Base-by-base conservation (phyloP, 1,140 invertebrate genomes). In the Psix sp. region DNA sequence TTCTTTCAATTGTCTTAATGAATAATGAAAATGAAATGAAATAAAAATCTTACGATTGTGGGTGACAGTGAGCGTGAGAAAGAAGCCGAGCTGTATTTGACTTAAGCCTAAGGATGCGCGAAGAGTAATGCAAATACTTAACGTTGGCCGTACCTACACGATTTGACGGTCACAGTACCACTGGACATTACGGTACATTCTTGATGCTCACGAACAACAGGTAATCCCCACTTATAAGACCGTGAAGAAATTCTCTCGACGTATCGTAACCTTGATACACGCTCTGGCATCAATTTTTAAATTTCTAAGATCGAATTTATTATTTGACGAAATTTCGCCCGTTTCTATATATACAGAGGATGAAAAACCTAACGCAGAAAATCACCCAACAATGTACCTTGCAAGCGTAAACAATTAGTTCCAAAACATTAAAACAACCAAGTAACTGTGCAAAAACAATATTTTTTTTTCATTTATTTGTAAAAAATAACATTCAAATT, bases 111-210 rank as follows among this genome's bases (percentile, higher is more conserved):
- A 18, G 39, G 42, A 54, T 24, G 33, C 42, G 49, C 24, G 36
- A 24, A 42, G 43, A 39, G 20, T 2, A 54, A 1, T 42, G 63
- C 57, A 57, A 51, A 46, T 71, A 49, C 63, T 56, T 51, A 10
- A 63, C 33, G 39, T 36, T 36, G 14, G 31, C 62, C 60, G 31
- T 66, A 73, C 70, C 70, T 66, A 60, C 7, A 39, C 51, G 60
- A 60, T 46, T 65, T 66, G 63, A 66, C 63, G 49, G 63, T 74
- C 71, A 67, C 71, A 43, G 63, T 60, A 67, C 57, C 57, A 74
- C 71, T 74, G 63, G 63, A 62, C 70, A 66, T 66, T 63, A 67
- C 63, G 71, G 71, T 67, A 74, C 62, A 62, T 74, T 67, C 63
- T 40, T 45, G 51, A 36, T 42, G 56, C 33, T 11, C 33, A 39